Base-by-base conservation (phyloP, 2,888 invertebrate genomes). In the Erebia epiphron region DNA sequence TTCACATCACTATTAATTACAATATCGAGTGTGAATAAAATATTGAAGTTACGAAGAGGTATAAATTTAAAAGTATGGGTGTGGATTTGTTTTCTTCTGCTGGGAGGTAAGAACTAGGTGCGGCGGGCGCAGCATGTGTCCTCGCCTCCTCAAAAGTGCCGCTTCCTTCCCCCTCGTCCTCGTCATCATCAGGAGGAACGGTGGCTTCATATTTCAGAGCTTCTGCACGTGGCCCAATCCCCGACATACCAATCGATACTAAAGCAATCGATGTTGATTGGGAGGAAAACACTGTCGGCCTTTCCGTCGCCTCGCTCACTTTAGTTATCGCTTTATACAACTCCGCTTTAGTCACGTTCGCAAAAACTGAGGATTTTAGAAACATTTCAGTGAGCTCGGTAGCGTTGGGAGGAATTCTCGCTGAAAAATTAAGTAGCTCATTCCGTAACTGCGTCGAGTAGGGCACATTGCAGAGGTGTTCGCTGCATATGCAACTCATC, bases 161-260 rank as follows among this genome's bases (percentile, higher is more conserved):
- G 63, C 91, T 91, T 2, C 92, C 92, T 79, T 92, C 92, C 1
- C 84, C 79, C 56, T 91, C 92, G 46, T 92, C 92, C 75, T 92
- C 92, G 50, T 92, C 91, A 72, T 92, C 92, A 71, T 92, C 92
- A 13, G 91, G 90, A 0, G 92, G 90, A 16, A 83, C 85, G 0
- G 90, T 89, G 16, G 84, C 84, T 64, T 88, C 87, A 66, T 89
- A 87, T 71, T 90, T 91, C 63, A 91, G 79, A 46, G 90, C 84
- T 72, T 91, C 89, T 9, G 88, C 90, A 46, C 80, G 83, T 7
- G 91, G 91, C 62, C 77, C 71, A 2, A 68, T 71, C 57, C 70
- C 70, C 16, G 72, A 56, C n/a, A 14, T 16, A 43, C 54, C 52
- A 58, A 70, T 69, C 50, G 67, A 65, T 64, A 49, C 18, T 62